Base-by-base conservation (phyloP, 2,797 vertebrate genomes). In the Hippopotamyrus pictus region DNA sequence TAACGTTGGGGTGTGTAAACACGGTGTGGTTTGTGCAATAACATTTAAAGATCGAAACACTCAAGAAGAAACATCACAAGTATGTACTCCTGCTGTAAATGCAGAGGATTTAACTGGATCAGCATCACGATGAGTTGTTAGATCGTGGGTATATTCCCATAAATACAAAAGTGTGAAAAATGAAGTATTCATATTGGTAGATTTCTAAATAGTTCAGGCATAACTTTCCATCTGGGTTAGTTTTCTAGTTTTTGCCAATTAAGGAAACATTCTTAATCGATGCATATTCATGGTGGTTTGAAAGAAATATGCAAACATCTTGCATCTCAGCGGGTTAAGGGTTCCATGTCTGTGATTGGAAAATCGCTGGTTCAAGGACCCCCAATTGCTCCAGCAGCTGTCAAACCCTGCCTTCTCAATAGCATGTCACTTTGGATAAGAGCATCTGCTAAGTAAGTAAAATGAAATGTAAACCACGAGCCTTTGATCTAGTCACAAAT, bases 141-240 rank as follows among this genome's bases (percentile, higher is more conserved):
- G 2, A 8, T 46, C 11, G 1, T 17, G 1, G 37, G 5, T 79
- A 79, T 41, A 44, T 79, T 44, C 19, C 17, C 33, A 44, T 9
- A 79, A 44, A 44, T 19, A 14, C 73, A 44, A 37, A 79, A 44
- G 73, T 46, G 19, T n/a, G 14, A 46, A 79, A 44, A 46, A 41
- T 44, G 37, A 79, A 44, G 73, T 79, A 44, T n/a, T 46, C 19
- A 41, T 46, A 79, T 73, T 73, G 73, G 33, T 8, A 19, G 0
- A 8, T 9, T 79, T 41, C 73, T 44, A 79, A 79, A 46, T 19
- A 79, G 33, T 79, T 41, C 73, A 79, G 37, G 41, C 73, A 79
- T 44, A 79, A 79, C 73, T 79, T 79, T 79, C 73, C 73, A 79
- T 79, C 73, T 79, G 33, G 33, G 73, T 79, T 79, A 41, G 33